Base-by-base conservation (phyloP, 1,140 invertebrate genomes). In the Cydia strobilella region DNA sequence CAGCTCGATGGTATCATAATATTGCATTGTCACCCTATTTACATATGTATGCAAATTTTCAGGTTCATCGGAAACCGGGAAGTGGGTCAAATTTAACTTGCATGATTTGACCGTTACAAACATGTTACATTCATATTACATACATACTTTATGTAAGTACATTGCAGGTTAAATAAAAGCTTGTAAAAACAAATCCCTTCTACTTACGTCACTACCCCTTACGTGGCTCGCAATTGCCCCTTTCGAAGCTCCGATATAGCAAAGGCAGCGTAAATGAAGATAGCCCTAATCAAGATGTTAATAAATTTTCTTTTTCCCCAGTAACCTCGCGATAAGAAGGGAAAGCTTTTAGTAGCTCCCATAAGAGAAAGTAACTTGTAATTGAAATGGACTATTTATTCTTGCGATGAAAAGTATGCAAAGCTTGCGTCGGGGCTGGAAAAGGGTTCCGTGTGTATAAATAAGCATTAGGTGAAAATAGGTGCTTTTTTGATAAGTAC, bases 221-320 rank as follows among this genome's bases (percentile, higher is more conserved):
- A 39, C 65, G 31, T 35, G 1, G 63, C 63, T 35, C 78, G 25
- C 51, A 75, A 77, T 74, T 18, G 62, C 76, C 73, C 69, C 76
- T 63, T 74, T 75, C 63, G 39, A 54, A n/a, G 72, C 69, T 15
- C 59, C 75, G 76, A 77, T 77, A 73, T 75, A 69, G n/a, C 31
- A 20, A 18, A 39, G 65, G 71, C 74, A 54, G 69, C 75, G 71
- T 82, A 80, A 69, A 80, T 82, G 79, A 78, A 78, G 79, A 79
- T 82, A 80, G 54, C 51, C 59, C 74, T 77, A 78, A 82, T 84
- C 80, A 79, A 78, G 77, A 80, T 81, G 74, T 77, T 76, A 77
- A 81, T 81, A 79, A 79, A 81, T 81, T 76, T 45, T 78, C 72
- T 77, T 69, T 75, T 65, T 13, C 31, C 65, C 31, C 65, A 69